Percentiles rank a stretch among this genome's conserved stretches.
Evolutionary conservation across 2,797 vertebrate species (phyloP).

Genomic region (Eupleurogrammus muticus): DNA sequence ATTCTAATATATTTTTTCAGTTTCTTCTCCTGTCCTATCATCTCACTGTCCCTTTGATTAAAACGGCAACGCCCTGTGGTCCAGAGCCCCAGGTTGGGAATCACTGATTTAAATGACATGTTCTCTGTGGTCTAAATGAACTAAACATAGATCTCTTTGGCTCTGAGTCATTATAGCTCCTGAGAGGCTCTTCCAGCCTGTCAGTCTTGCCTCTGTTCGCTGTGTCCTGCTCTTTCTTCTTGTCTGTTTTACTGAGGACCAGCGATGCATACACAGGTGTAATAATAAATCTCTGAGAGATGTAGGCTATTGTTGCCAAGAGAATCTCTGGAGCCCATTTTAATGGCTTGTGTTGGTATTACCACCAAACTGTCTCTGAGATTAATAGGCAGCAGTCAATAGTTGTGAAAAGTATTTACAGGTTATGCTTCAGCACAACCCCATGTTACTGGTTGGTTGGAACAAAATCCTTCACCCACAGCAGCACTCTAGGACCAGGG

Average conservation of each 20-base stretch:
- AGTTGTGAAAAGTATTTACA: background rate
- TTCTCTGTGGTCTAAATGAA: constrained; percentile 41
- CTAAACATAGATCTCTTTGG: constrained; percentile 37
- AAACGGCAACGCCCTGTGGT: no score
- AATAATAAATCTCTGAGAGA: constrained; percentile 48
- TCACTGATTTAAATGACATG: constrained; percentile 29
- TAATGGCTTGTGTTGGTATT: constrained; percentile 32
- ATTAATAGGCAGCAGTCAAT: constrained; percentile 10
- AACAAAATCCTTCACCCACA: no score
- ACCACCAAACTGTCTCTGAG: constrained; percentile 15
- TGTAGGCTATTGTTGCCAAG: constrained; percentile 33
- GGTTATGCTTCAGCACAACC: background rate
- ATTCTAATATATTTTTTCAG: no score
- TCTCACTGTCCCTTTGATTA: no score
- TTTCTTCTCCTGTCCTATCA: no score
- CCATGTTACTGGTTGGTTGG: background rate
- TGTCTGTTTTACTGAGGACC: constrained; percentile 33
- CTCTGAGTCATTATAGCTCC: constrained; percentile 21
- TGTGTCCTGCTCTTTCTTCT: constrained; percentile 24
- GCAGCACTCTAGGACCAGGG: no score
- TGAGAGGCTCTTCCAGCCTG: constrained; percentile 16
- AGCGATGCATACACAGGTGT: constrained; percentile 35
- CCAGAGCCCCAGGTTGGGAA: no score
- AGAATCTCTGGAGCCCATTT: constrained; percentile 28
- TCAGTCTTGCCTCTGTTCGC: constrained; percentile 26